These are phyloP conservation scores for Callorhinus ursinus DNA, from an alignment of 2,113 vertebrate species.

Conservation along the genomic window DNA sequence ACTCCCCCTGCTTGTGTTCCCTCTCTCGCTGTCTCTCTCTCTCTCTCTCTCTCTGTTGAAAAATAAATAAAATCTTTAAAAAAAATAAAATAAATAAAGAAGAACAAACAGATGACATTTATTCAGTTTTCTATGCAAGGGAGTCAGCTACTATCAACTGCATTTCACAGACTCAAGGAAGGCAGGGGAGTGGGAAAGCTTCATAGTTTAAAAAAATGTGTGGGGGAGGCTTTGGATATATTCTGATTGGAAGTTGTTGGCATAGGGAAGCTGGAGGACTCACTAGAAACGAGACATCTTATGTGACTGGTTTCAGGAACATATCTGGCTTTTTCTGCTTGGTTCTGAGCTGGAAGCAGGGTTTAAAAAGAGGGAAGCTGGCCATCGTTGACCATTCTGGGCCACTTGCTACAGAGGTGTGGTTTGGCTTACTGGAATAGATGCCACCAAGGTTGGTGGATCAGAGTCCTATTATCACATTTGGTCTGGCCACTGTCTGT, in stretches of 20 bases:
- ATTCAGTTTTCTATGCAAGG: not conserved
- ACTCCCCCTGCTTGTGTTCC: too few relatives aligned
- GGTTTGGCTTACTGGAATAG: not conserved
- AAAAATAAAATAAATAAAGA: not conserved
- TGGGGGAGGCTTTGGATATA: not conserved
- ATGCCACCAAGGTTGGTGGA: not conserved
- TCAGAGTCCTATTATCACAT: not conserved
- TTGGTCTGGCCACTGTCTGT: not conserved
- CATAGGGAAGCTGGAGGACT: not conserved
- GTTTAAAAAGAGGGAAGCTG: not conserved
- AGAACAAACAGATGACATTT: not conserved
- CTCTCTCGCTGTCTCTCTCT: too few relatives aligned
- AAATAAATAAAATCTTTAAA: too few relatives aligned
- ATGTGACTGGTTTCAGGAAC: not conserved
- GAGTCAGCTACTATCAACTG: not conserved
- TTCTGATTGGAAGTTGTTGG: not conserved
- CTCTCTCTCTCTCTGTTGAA: too few relatives aligned
- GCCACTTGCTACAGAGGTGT: not conserved
- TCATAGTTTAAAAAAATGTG: not conserved
- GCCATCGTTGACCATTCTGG: not conserved
- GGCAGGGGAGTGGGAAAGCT: not conserved
- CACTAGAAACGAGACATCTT: not conserved
- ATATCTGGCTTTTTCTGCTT: not conserved
- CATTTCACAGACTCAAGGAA: not conserved
- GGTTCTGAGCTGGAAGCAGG: not conserved